phyloP scores from a whole-genome alignment of 2,888 invertebrate genomes.

The Coremacera marginata region DNA sequence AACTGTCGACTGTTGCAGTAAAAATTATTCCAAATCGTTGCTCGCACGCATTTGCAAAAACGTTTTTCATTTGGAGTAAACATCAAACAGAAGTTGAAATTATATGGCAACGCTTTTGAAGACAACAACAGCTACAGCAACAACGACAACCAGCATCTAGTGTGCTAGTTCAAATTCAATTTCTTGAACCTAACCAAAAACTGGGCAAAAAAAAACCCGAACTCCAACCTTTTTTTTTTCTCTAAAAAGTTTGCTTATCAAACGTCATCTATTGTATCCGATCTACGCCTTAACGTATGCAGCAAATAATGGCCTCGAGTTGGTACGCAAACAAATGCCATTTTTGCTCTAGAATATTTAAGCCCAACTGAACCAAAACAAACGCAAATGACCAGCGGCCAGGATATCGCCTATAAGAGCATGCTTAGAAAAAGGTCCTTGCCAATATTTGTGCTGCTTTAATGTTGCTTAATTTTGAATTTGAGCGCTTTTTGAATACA shows the following conservation, averaged over 20 bases:
- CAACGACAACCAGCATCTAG: not conserved
- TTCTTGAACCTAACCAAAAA: slow-evolving; percentile 8
- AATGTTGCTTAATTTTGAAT: slow-evolving; percentile 32
- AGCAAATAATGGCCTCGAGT: slow-evolving; percentile 48
- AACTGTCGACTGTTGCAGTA: not conserved
- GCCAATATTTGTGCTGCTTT: slow-evolving; percentile 6
- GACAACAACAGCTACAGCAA: not conserved
- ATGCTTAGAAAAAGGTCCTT: slow-evolving; percentile 2
- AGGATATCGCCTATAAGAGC: not conserved
- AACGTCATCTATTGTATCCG: slow-evolving; percentile 57
- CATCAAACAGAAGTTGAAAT: slow-evolving; percentile 19
- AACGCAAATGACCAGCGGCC: slow-evolving; percentile 34
- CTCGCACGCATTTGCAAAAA: not conserved
- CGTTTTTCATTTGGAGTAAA: not conserved
- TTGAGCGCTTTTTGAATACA: slow-evolving; percentile 24
- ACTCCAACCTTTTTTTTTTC: not conserved
- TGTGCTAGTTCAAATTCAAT: slow-evolving; percentile 16
- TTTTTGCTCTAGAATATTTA: slow-evolving; percentile 6
- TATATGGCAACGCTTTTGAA: slow-evolving; percentile 10
- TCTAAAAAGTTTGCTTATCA: slow-evolving; percentile 52
- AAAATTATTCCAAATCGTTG: not conserved
- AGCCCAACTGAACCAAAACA: slow-evolving; percentile 23
- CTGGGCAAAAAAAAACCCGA: not conserved
- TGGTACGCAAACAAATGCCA: slow-evolving; percentile 38
- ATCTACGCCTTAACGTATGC: slow-evolving; percentile 53